A percentile compares a stretch with the other conserved stretches of the same genome.
Conservation (phyloP, 1,140 invertebrate genomes). For the Ceratitis capitata region DNA sequence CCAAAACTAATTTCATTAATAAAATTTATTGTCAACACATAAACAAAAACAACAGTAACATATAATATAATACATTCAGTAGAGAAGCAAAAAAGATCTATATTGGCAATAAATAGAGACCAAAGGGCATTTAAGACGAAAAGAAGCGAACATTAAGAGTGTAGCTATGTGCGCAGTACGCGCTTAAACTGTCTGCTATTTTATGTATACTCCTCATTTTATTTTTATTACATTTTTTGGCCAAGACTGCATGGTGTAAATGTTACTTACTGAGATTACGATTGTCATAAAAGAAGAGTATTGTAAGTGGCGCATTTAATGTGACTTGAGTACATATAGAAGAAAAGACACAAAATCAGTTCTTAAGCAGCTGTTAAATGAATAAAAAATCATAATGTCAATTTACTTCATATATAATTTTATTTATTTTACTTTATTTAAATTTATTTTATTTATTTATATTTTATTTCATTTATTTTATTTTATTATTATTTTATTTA, state of each 20-base stretch:
- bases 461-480: too few relatives aligned
- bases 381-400: too few relatives aligned
- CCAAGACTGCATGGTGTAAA: not conserved
- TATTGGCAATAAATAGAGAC: conserved; percentile 3
- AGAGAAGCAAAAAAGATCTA: not conserved
- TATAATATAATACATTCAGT: too few relatives aligned
- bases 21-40: conserved; percentile 8
- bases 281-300: not conserved
- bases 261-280: not conserved
- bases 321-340: not conserved
- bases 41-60: not conserved
- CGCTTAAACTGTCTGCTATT: not conserved
- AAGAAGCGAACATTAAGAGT: too few relatives aligned
- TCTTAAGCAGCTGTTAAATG: too few relatives aligned
- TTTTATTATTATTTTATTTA: too few relatives aligned
- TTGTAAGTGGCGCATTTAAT: not conserved
- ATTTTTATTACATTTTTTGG: not conserved
- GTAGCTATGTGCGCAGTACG: too few relatives aligned
- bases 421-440: too few relatives aligned
- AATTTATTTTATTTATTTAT: too few relatives aligned
- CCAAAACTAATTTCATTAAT: conserved; percentile 3
- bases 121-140: not conserved
- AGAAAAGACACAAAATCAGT: too few relatives aligned
- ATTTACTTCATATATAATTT: too few relatives aligned
- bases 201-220: not conserved